Conservation (phyloP, 23 tunicate genomes). For the Phallusia fumigata region DNA sequence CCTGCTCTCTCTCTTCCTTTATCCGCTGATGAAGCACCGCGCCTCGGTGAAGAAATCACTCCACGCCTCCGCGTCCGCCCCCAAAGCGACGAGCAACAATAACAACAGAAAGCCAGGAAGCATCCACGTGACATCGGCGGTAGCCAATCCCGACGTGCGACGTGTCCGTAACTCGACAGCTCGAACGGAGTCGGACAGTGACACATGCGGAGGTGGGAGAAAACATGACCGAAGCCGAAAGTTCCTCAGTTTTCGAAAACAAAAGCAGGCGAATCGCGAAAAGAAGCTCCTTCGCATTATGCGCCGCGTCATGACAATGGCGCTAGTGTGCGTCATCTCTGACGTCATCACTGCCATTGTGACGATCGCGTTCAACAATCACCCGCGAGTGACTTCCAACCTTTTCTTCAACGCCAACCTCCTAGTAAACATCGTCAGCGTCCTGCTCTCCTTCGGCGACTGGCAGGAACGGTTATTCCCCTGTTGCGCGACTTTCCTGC, state of each 20-base stretch:
- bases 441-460: conserved; percentile 66
- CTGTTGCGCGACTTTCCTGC: conserved; percentile 16
- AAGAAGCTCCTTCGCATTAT: conserved; percentile 37
- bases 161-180: conserved; percentile 1
- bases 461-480: conserved; percentile 70
- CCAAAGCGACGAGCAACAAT: not conserved
- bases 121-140: not conserved
- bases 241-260: conserved; percentile 26
- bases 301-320: conserved; percentile 63
- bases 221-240: too few species aligned
- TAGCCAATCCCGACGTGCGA: conserved; percentile 2
- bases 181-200: conserved; percentile 17
- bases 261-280: conserved; percentile 36
- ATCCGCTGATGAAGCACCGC: conserved; percentile 68
- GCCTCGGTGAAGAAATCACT: conserved; percentile 32
- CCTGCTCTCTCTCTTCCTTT: conserved; percentile 58
- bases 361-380: conserved; percentile 30
- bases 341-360: conserved; percentile 61
- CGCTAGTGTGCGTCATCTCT: conserved; percentile 56
- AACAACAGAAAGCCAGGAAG: not conserved
- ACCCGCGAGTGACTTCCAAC: conserved; percentile 68
- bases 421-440: conserved; percentile 55
- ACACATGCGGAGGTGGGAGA: conserved; percentile 2
- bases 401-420: conserved; percentile 68
- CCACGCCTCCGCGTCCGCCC: conserved; percentile 1